Percentiles rank a stretch among this genome's conserved stretches.
These are phyloP conservation scores for Maniola hyperantus DNA, from an alignment of 2,888 invertebrate species.

Conservation along the genomic window DNA sequence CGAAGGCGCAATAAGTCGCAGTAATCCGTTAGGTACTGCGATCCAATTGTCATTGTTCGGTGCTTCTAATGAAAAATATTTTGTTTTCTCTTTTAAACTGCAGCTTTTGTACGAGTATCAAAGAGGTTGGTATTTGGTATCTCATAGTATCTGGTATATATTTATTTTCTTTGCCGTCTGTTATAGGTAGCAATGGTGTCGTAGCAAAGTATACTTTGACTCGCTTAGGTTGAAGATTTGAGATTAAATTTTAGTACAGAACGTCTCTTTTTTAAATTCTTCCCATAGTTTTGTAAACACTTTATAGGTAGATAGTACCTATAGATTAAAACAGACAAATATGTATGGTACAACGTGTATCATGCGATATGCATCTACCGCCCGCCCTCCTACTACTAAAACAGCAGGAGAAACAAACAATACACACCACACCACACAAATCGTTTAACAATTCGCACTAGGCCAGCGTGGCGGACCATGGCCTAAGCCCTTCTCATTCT, in stretches of 20 bases:
- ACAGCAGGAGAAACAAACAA: too few relatives aligned
- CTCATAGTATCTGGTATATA: conserved; percentile 31
- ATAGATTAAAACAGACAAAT: too few relatives aligned
- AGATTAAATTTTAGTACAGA: conserved; percentile 4
- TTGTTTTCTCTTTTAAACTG: conserved; percentile 64
- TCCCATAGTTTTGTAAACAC: background rate
- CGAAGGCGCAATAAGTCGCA: conserved; percentile 69
- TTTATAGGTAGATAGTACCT: too few relatives aligned
- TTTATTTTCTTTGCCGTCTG: conserved; percentile 32
- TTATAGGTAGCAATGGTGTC: conserved; percentile 11
- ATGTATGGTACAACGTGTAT: too few relatives aligned
- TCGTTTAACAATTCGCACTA: too few relatives aligned
- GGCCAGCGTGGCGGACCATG: too few relatives aligned
- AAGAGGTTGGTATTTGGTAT: conserved; percentile 43
- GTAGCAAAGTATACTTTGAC: conserved; percentile 10
- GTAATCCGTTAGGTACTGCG: conserved; percentile 76
- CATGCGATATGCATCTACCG: too few relatives aligned
- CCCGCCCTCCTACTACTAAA: too few relatives aligned
- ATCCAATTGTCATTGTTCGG: conserved; percentile 76
- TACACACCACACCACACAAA: too few relatives aligned
- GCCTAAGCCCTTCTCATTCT: too few relatives aligned
- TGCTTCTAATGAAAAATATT: conserved; percentile 78
- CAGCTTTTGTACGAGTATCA: conserved; percentile 48
- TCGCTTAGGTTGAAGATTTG: conserved; percentile 12
- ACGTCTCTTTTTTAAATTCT: background rate